These are phyloP conservation scores for Lepidocyrtinus sp. DNA, from an alignment of 2,888 invertebrate genomes.

Conservation along the genomic window DNA sequence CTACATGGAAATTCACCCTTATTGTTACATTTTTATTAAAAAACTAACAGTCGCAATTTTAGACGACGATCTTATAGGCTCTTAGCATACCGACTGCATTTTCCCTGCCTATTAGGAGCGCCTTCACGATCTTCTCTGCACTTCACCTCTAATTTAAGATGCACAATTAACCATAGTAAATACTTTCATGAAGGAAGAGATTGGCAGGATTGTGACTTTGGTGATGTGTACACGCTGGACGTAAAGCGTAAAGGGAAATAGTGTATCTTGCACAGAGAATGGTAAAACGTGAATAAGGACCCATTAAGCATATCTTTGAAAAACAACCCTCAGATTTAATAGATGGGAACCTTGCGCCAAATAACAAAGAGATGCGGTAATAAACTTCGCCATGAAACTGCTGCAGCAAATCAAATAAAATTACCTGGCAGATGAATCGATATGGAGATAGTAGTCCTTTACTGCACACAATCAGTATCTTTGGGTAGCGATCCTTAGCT, in stretches of 20 bases:
- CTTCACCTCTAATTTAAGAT: too few species aligned
- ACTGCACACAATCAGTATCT: too few species aligned
- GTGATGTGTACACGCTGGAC: neutral
- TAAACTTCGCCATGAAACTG: constrained; percentile 60
- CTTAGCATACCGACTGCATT: too few species aligned
- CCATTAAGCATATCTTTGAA: neutral
- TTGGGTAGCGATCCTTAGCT: too few species aligned
- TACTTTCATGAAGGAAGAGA: neutral
- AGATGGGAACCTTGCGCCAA: constrained; percentile 56
- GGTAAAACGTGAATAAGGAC: neutral
- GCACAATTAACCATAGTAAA: neutral
- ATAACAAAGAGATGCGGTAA: constrained; percentile 54
- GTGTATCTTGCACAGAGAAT: neutral
- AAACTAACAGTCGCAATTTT: too few species aligned
- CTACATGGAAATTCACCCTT: too few species aligned
- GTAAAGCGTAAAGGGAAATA: neutral
- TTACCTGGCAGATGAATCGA: too few species aligned
- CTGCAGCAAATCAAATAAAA: too few species aligned
- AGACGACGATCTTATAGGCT: too few species aligned
- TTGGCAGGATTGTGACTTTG: neutral
- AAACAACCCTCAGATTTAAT: constrained; percentile 50
- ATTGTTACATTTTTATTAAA: constrained; percentile 24
- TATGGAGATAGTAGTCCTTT: too few species aligned
- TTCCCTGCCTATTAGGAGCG: too few species aligned
- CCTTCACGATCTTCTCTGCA: too few species aligned